Evolutionary conservation across 2,888 invertebrate species (phyloP), one percentile per base, ranked within the genome.

Genomic region (Pheosia gnoma): DNA sequence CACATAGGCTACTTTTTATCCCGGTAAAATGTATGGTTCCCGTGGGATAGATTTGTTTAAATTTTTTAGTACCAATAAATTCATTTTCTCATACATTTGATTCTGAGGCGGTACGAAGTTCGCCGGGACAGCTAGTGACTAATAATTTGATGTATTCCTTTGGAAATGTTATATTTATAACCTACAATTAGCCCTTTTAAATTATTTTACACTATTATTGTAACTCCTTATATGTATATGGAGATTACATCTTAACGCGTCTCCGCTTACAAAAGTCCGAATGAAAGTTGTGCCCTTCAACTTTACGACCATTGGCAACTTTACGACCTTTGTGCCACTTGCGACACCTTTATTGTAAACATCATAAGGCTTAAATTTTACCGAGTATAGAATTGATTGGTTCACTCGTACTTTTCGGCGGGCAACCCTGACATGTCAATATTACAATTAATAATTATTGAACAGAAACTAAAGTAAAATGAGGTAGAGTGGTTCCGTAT

Each of bases 251-350:
- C n/a, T 9, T 3, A 67, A 64, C 60, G 63, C 62, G 36, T 61
- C 41, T 59, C 52, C 64, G 55, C 66, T 59, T 63, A 72, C 77
- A 73, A 72, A 78, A 71, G 66, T 63, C 62, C 61, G 64, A 76
- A 67, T n/a, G 78, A 79, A 79, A 80, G 76, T 69, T 68, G 68
- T 74, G 78, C 74, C 80, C 79, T 80, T 80, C 80, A 73, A 72
- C 76, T 79, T 80, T 78, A 75, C 62, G 67, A 70, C 56, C 25
- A 49, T 53, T 52, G 53, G 52, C 52, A 53, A 53, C 13, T 51
- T 51, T 6, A 53, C 52, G 13, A 53, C 37, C 52, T 53, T 53
- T 53, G 36, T 10, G 0, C 52, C 9, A 36, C 4, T 53, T 53
- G 5, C 37, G 38, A 53, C 53, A 58, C 53, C 56, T 38, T 61